Evolutionary conservation across 2,113 vertebrate species (phyloP).

Genomic region (Patagioenas fasciata): DNA sequence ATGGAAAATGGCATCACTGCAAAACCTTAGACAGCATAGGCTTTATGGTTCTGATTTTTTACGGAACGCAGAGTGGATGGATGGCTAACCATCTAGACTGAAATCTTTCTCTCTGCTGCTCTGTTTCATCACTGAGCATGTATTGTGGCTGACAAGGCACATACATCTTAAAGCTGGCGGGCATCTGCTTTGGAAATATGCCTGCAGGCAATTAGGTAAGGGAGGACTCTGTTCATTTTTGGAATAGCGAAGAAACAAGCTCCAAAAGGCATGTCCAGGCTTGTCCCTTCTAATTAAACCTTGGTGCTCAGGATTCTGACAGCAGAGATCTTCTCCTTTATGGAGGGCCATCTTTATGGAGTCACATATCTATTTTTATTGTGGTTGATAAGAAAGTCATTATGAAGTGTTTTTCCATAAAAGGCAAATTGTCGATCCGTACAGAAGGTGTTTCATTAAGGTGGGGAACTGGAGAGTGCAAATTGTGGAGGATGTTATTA

Average conservation of each 20-base stretch:
- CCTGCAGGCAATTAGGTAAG: neutral
- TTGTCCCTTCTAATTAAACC: neutral
- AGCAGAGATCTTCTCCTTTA: neutral
- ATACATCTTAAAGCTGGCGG: neutral
- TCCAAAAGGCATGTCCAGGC: neutral
- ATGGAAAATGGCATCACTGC: neutral
- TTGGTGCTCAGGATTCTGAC: neutral
- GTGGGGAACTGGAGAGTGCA: neutral
- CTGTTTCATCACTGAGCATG: neutral
- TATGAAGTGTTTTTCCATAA: neutral
- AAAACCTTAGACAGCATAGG: neutral
- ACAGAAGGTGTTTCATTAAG: neutral
- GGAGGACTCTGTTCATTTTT: neutral
- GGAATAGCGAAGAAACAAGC: neutral
- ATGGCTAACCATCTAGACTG: neutral
- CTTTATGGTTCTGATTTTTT: slow-evolving; percentile 31
- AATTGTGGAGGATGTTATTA: neutral
- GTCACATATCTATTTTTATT: neutral
- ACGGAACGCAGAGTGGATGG: neutral
- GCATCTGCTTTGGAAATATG: neutral
- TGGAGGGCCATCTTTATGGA: neutral
- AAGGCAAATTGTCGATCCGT: neutral
- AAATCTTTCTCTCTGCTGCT: neutral
- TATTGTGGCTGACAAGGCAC: neutral
- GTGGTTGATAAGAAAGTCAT: neutral